Base-by-base conservation (phyloP, 2,113 vertebrate species). In the Orycteropus afer region DNA sequence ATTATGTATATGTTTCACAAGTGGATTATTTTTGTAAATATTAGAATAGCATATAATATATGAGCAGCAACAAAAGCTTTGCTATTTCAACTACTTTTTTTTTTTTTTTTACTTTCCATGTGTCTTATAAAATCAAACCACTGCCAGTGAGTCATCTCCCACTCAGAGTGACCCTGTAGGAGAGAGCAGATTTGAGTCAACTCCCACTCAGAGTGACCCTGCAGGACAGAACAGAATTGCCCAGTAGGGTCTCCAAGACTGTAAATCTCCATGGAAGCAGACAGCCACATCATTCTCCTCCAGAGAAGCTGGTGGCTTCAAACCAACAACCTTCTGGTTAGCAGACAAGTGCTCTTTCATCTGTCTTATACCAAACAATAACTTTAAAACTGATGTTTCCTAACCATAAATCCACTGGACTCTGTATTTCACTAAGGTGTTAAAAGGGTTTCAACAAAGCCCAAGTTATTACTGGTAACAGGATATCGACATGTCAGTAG, bases 61-160 rank as follows among this genome's bases (percentile, higher is more conserved):
- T 82, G 85, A 74, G 22, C 22, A 95, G 37, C 32, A 85, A 53
- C 7, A 91, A 84, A 78, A 82, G 3, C 57, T 94, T 77, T 76
- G 32, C 37, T 82, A 42, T 92, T 90, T 73, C 74, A 90, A 67
- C 14, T 83, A 10, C n/a, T n/a, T n/a, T n/a, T n/a, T n/a, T n/a
- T n/a, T n/a, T 7, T 29, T 42, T 55, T 59, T 67, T 76, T 13
- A 79, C 25, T 74, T 80, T 77, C 32, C 13, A 42, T 37, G 37
- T 27, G 23, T 84, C 34, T 83, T 1, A 81, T 0, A 63, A 11
- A 53, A 53, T 53, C 9, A 53, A 53, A 53, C 15, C 51, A 53
- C n/a, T n/a, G n/a, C n/a, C n/a, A n/a, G n/a, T 29, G 59, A 61
- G 59, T 9, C 7, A 25, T 8, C 27, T 61, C 59, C 59, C 3